Percentiles rank a stretch among this genome's conserved stretches.
Evolutionary conservation across 2,888 invertebrate genomes (phyloP).

Genomic region (Smittia sp.): DNA sequence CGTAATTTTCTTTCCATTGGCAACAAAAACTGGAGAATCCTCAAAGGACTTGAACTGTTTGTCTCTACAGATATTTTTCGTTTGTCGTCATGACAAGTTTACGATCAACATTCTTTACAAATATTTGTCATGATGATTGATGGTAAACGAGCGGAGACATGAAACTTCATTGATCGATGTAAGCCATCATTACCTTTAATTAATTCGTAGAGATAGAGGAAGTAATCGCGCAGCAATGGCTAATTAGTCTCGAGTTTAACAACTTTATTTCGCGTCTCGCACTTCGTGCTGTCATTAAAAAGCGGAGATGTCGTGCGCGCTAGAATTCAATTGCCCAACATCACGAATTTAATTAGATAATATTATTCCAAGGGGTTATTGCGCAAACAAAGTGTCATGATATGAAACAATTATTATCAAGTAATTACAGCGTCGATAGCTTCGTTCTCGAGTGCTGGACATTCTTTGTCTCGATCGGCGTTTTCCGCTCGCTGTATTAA

Average conservation of each 20-base stretch:
- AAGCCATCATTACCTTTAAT: constrained; percentile 7
- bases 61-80: neutral
- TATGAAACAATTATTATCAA: constrained; percentile 20
- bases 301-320: constrained; percentile 19
- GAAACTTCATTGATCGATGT: neutral
- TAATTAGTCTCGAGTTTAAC: neutral
- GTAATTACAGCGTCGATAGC: neutral
- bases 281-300: neutral
- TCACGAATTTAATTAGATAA: constrained; percentile 35
- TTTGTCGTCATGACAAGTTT: neutral
- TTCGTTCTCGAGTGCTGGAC: neutral
- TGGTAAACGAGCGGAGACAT: neutral
- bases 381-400: constrained; percentile 18
- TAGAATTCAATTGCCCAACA: constrained; percentile 22
- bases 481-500: too few species aligned
- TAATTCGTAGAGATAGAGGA: neutral
- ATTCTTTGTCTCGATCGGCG: too few species aligned
- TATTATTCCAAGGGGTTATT: neutral
- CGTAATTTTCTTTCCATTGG: too few species aligned
- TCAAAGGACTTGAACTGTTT: too few species aligned
- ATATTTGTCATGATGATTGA: neutral
- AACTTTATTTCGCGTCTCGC: neutral
- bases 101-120: neutral
- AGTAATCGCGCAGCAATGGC: neutral
- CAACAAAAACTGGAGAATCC: too few species aligned